Conservation (phyloP, 2,113 vertebrate genomes). For the Ophthalmolycus amberensis region DNA sequence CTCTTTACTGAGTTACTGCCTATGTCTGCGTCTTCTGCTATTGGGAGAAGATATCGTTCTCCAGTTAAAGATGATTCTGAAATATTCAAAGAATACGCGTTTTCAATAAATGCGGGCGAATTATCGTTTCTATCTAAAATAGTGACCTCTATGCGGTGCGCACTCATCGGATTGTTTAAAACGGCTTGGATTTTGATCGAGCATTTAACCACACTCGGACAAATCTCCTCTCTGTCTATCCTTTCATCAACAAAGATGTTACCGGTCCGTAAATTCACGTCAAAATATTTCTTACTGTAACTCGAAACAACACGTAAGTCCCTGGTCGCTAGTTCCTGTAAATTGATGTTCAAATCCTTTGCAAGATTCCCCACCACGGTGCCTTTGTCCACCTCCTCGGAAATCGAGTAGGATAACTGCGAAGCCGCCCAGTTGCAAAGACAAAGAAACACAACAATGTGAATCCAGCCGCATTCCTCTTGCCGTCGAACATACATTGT, state of each 20-base stretch:
- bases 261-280: constrained; percentile 67
- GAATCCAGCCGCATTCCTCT: neutral
- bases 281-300: constrained; percentile 68
- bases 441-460: constrained; percentile 36
- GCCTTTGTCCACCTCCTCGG: constrained; percentile 77
- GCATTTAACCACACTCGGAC: constrained; percentile 62
- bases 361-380: constrained; percentile 75
- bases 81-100: constrained; percentile 28
- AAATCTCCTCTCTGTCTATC: constrained; percentile 79
- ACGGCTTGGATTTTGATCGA: constrained; percentile 70
- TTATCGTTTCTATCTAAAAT: constrained; percentile 81
- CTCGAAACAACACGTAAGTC: constrained; percentile 62
- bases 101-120: constrained; percentile 67
- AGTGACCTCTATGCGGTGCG: constrained; percentile 67
- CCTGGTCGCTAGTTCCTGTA: constrained; percentile 61
- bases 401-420: constrained; percentile 75
- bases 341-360: constrained; percentile 74
- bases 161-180: constrained; percentile 68
- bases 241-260: constrained; percentile 67
- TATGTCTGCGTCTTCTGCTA: constrained; percentile 66
- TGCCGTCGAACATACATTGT: constrained; percentile 31
- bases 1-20: constrained; percentile 75
- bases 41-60: constrained; percentile 58
- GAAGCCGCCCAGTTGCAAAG: constrained; percentile 48
- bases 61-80: constrained; percentile 35